Evolutionary conservation across 2,113 vertebrate species (phyloP), one percentile per base, ranked within the genome.

Genomic region (Trinectes maculatus): DNA sequence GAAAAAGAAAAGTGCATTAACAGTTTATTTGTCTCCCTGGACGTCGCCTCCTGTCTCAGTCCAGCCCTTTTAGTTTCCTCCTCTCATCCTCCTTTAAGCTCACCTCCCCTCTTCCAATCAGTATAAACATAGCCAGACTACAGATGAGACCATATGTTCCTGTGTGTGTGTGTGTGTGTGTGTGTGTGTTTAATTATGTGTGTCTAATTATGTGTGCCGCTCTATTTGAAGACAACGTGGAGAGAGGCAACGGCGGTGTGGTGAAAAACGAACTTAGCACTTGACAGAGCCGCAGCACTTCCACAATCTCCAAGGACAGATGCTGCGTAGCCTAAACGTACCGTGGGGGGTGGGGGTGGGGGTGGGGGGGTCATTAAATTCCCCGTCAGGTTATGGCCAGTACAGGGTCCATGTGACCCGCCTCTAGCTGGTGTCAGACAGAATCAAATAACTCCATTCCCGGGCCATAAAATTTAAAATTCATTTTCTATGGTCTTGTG

Each of bases 81-180:
- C 55, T 62, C 57, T 36, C 51, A 52, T 72, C 72, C 54, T 59
- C n/a, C 10, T 37, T 71, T 86, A 60, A 80, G 60, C 76, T 78
- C 48, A 49, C 44, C 74, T 65, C 48, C 58, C 44, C 37, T 57
- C 66, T 76, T 77, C 46, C 83, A 77, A 83, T 78, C 72, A 75
- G 77, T 19, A 22, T 42, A 79, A 80, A 71, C 68, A 70, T 49
- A 68, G 61, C 36, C 67, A 62, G 79, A 68, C 74, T 71, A 58
- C 77, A 82, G 69, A 84, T 76, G 83, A 82, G 58, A 62, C 75
- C 65, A 77, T 89, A 79, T 87, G 84, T 5, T 54, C 62, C 58
- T 13, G 21, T 25, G 34, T 10, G 9, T 47, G 22, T 33, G 4
- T 6, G 31, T 33, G 8, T 33, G 31, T 65, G 42, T 59, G 68